These are phyloP conservation scores for Myiotriccus ornatus DNA, from an alignment of 2,797 vertebrate genomes.

Conservation along the genomic window DNA sequence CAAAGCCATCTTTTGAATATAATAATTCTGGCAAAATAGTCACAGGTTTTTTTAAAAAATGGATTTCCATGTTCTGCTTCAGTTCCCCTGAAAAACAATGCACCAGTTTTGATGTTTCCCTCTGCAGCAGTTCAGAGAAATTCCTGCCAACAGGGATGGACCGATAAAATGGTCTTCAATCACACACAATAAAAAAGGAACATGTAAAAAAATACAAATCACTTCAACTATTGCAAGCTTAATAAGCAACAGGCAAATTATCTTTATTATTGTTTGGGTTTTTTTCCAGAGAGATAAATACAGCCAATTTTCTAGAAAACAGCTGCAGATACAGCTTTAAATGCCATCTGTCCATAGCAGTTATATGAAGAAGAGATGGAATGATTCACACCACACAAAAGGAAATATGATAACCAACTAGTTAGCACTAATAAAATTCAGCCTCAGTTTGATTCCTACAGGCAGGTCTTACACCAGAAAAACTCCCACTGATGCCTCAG, in stretches of 20 bases:
- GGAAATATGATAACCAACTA: background rate
- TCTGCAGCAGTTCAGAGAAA: background rate
- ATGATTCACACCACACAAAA: constrained; percentile 8
- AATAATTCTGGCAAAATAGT: background rate
- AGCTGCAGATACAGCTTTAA: constrained; percentile 37
- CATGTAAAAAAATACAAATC: constrained; percentile 19
- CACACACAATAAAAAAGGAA: constrained; percentile 26
- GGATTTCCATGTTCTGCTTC: constrained; percentile 29
- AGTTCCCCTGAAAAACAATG: background rate
- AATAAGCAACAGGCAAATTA: constrained; percentile 33
- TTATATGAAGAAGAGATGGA: constrained; percentile 13
- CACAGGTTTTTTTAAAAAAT: background rate
- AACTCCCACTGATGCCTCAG: background rate
- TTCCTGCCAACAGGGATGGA: constrained; percentile 43
- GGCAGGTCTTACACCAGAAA: background rate
- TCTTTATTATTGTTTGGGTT: background rate
- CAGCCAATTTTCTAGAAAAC: constrained; percentile 55
- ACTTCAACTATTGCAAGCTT: constrained; percentile 18
- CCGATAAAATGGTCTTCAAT: constrained; percentile 37
- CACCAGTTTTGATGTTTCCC: constrained; percentile 21
- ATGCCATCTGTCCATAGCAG: constrained; percentile 49
- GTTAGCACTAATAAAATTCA: constrained; percentile 34
- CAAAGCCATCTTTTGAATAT: background rate
- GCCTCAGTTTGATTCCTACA: background rate
- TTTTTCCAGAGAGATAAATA: constrained; percentile 8